These are phyloP conservation scores for Coracias cyanogaster DNA, from an alignment of 2,797 vertebrate species.

Conservation along the genomic window DNA sequence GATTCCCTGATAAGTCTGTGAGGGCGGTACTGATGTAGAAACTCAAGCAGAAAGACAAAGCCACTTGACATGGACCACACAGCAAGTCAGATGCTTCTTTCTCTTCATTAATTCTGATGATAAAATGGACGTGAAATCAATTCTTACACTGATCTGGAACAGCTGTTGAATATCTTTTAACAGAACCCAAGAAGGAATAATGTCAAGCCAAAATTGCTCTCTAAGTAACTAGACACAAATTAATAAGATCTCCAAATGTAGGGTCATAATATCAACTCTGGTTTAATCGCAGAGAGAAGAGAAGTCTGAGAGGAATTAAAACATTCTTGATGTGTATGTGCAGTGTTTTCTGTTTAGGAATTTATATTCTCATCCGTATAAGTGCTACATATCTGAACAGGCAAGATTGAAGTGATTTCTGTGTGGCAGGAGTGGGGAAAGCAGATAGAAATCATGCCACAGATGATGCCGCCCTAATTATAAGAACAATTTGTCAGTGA, in stretches of 20 bases:
- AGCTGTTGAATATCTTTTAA: constrained; percentile 42
- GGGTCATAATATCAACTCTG: neutral
- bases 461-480: neutral
- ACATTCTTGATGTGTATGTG: neutral
- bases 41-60: neutral
- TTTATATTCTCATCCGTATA: neutral
- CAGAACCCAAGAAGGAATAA: constrained; percentile 5
- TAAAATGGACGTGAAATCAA: constrained; percentile 49
- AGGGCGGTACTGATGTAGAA: neutral
- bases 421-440: neutral
- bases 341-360: neutral
- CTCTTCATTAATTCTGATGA: constrained; percentile 17
- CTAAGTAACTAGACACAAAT: constrained; percentile 20
- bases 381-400: neutral
- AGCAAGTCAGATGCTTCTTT: neutral
- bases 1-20: neutral
- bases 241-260: constrained; percentile 14
- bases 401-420: neutral
- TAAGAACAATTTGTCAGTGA: neutral
- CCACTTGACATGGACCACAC: neutral
- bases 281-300: neutral
- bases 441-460: neutral
- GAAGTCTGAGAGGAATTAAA: neutral
- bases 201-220: constrained; percentile 24
- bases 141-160: constrained; percentile 33